phyloP scores from a whole-genome alignment of 2,888 invertebrate species.

The Andrena bucephala region DNA sequence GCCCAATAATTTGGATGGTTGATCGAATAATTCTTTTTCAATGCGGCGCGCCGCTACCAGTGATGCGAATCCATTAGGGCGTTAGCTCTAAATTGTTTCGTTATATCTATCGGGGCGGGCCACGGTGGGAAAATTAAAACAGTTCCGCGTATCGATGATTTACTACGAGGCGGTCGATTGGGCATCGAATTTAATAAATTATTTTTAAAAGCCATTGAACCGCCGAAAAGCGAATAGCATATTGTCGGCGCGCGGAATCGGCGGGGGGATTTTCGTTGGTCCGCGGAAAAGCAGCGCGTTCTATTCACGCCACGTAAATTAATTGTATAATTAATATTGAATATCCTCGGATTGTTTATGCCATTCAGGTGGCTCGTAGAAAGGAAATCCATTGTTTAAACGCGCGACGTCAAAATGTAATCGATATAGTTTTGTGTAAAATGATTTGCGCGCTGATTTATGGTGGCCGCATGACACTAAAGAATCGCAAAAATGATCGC shows the following conservation, averaged over 20 bases:
- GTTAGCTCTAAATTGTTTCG: constrained; percentile 45
- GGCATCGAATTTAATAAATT: constrained; percentile 60
- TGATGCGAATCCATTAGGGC: constrained; percentile 39
- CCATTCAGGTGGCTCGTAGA: constrained; percentile 58
- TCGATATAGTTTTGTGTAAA: constrained; percentile 57
- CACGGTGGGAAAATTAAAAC: constrained; percentile 46
- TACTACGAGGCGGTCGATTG: constrained; percentile 41
- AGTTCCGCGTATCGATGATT: constrained; percentile 49
- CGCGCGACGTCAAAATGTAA: constrained; percentile 56
- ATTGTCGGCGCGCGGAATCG: constrained; percentile 63
- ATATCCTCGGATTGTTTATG: constrained; percentile 69
- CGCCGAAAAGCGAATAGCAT: constrained; percentile 59
- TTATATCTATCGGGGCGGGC: constrained; percentile 39
- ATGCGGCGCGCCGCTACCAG: neutral
- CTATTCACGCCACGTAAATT: constrained; percentile 72
- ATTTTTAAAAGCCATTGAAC: constrained; percentile 66
- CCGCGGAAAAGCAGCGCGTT: constrained; percentile 63
- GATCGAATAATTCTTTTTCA: constrained; percentile 29
- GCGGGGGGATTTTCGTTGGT: constrained; percentile 53
- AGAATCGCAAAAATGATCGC: constrained; percentile 7
- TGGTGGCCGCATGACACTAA: constrained; percentile 1
- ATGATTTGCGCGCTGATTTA: constrained; percentile 41
- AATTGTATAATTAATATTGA: constrained; percentile 74
- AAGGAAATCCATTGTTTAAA: constrained; percentile 69
- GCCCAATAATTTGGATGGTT: constrained; percentile 39